Base-by-base conservation (phyloP, 64 coral and sea anemone species). In the Anthopleura sola region DNA sequence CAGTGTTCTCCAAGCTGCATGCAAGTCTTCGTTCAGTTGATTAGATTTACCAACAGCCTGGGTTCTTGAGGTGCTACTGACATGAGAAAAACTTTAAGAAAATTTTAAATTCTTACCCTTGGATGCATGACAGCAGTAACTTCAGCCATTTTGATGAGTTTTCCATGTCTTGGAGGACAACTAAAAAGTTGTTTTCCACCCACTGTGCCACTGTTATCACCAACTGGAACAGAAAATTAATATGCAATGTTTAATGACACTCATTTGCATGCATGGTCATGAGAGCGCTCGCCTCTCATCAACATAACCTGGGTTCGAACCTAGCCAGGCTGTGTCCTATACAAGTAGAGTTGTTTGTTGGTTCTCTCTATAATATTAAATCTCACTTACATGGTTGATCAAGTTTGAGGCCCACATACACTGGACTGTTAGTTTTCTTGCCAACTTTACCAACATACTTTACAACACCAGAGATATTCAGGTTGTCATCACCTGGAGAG, bases 371-470 rank as follows among this genome's bases (percentile, higher is more conserved):
- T n/a, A n/a, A n/a, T n/a, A n/a, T n/a, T n/a, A n/a, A n/a, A 21
- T 21, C 36, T 75, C 8, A 62, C 37, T 89, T 90, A 99, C 97
- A 86, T 85, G 97, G 90, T 31, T 92, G 90, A 76, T 99, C 97
- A 23, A 99, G 49, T 87, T 95, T 99, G 9, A 99, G 84, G 17
- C 97, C 97, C 44, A 94, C 97, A 88, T 92, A 99, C 19, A 95
- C 82, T 36, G 92, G 90, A 28, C 68, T 36, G 5, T 82, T 85
- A 44, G 85, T 86, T 24, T 68, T 86, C 36, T 80, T 86, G 56
- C 90, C 93, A 50, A 92, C 87, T 87, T 88, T 85, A 51, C 97
- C 93, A 58, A 99, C 97, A 56, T 88, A 99, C 76, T 95, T 99
- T 24, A 99, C 97, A 0, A 92, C 56, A 79, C 97, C 97, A 64